phyloP scores from a whole-genome alignment of 2,797 vertebrate genomes.

The Melanotaenia pygmaea region DNA sequence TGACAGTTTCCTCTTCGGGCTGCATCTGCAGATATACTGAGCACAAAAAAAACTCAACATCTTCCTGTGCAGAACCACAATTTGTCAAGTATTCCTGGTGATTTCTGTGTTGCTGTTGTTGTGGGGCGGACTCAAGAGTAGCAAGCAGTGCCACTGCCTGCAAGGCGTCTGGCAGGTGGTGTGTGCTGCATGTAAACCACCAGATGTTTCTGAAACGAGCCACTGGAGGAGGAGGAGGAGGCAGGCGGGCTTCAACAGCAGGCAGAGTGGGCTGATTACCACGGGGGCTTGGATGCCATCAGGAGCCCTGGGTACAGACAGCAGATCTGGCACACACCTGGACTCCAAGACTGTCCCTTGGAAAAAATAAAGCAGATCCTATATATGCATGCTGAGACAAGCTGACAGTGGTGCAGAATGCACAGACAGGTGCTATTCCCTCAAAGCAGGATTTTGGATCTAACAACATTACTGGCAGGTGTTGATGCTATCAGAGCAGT shows the following conservation, averaged over 20 bases:
- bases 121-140: slow-evolving; percentile 63
- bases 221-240: slow-evolving; percentile 82
- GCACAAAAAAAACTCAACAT: slow-evolving; percentile 33
- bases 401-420: slow-evolving; percentile 78
- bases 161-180: slow-evolving; percentile 82
- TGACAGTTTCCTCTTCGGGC: slow-evolving; percentile 36
- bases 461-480: slow-evolving; percentile 79
- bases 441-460: slow-evolving; percentile 77
- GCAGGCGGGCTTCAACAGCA: slow-evolving; percentile 79
- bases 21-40: slow-evolving; percentile 43
- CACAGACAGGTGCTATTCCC: slow-evolving; percentile 81
- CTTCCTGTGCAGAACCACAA: slow-evolving; percentile 29
- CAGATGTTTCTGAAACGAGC: slow-evolving; percentile 85
- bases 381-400: slow-evolving; percentile 72
- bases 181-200: slow-evolving; percentile 85
- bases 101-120: slow-evolving; percentile 67
- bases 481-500: slow-evolving; percentile 76
- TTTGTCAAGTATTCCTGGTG: slow-evolving; percentile 57
- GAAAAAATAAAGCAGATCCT: slow-evolving; percentile 80
- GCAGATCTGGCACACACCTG: slow-evolving; percentile 83
- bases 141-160: slow-evolving; percentile 72
- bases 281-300: slow-evolving; percentile 83
- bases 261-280: slow-evolving; percentile 84
- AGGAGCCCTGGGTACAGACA: slow-evolving; percentile 82
- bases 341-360: slow-evolving; percentile 79